phyloP scores from a whole-genome alignment of 2,113 vertebrate genomes.

The Ammodramus savannarum region DNA sequence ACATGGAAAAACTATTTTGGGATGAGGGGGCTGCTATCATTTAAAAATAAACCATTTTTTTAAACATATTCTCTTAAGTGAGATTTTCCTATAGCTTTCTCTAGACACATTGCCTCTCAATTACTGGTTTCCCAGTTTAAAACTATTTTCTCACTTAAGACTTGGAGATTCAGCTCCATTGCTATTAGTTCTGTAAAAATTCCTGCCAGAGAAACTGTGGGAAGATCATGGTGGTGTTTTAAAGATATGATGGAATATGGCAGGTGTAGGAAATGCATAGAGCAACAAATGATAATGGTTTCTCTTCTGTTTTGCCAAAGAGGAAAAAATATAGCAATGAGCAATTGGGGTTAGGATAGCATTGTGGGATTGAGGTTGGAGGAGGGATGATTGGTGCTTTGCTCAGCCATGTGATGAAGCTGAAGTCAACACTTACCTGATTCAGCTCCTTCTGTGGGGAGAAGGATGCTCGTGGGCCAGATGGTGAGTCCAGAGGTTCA shows the following conservation, averaged over 20 bases:
- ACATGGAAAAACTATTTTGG: not conserved
- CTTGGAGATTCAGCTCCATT: not conserved
- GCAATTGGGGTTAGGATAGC: not conserved
- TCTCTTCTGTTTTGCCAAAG: not conserved
- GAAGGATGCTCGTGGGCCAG: not conserved
- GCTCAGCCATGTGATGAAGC: not conserved
- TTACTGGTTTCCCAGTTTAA: not conserved
- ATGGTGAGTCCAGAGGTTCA: not conserved
- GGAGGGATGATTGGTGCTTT: not conserved
- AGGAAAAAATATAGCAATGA: not conserved
- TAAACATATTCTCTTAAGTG: not conserved
- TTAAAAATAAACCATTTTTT: not conserved
- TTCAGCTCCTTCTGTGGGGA: not conserved
- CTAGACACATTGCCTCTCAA: not conserved
- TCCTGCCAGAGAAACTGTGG: not conserved
- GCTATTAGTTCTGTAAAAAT: not conserved
- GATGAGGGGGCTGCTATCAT: not conserved
- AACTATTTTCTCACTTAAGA: not conserved
- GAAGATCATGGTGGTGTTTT: not conserved
- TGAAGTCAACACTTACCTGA: not conserved
- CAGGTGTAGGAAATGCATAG: not conserved
- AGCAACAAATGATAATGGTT: not conserved
- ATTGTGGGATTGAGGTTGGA: not conserved
- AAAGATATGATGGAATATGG: not conserved
- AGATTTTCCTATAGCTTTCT: not conserved